phyloP scores from a whole-genome alignment of 2,113 vertebrate genomes.

The Morone chrysops region DNA sequence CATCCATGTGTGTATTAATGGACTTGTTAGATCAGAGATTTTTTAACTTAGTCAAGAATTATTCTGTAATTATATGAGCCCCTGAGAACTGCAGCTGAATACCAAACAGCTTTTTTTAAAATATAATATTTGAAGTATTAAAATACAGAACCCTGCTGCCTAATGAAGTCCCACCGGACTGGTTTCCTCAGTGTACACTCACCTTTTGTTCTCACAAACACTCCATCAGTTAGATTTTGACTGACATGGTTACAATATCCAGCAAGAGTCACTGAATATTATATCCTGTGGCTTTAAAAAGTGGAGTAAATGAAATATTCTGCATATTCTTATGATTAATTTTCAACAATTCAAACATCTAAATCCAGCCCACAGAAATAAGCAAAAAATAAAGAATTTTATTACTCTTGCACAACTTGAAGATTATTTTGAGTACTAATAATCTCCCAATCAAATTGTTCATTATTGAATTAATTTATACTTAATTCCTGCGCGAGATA shows the following conservation, averaged over 20 bases:
- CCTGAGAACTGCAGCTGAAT: conserved; percentile 54
- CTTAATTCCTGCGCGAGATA: background rate
- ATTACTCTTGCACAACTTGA: too few species aligned
- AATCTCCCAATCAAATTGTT: too few species aligned
- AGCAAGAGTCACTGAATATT: too few species aligned
- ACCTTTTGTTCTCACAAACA: conserved; percentile 60
- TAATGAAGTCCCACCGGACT: conserved; percentile 66
- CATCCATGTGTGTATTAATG: conserved; percentile 9
- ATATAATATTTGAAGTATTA: conserved; percentile 46
- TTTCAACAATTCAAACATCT: background rate
- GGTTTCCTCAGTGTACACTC: conserved; percentile 33
- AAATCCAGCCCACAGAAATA: background rate
- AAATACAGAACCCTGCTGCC: conserved; percentile 16
- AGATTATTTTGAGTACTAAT: too few species aligned
- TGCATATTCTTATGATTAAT: background rate
- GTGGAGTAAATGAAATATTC: background rate
- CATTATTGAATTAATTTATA: background rate
- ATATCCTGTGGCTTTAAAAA: background rate
- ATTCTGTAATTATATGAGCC: conserved; percentile 50
- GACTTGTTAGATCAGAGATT: conserved; percentile 38
- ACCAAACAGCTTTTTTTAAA: conserved; percentile 54
- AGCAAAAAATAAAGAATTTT: background rate
- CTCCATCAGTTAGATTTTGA: conserved; percentile 23
- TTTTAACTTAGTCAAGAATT: conserved; percentile 52
- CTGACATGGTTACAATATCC: too few species aligned